Base-by-base conservation (phyloP, 2,888 invertebrate species). In the Antitype chi region DNA sequence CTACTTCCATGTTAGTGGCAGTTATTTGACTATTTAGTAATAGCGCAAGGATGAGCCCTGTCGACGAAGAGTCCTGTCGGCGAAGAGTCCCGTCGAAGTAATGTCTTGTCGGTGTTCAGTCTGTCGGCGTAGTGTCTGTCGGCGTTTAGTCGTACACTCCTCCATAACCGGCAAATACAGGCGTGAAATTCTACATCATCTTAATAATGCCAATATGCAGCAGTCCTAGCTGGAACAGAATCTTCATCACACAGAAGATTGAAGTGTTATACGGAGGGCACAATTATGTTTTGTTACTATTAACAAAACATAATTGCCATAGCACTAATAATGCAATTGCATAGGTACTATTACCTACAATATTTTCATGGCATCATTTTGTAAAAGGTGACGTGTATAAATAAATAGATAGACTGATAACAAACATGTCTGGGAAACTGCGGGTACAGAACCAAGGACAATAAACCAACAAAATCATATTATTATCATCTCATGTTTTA, bases 401-500 rank as follows among this genome's bases (percentile, higher is more conserved):
- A 47, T 9, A 72, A 55, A 47, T 55, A 25, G 6, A n/a, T 38
- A 28, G 4, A 52, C 32, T 53, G 64, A 72, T 66, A 73, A 71
- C 52, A 52, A 17, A 71, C 52, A 49, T 28, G 15, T 55, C 43
- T 55, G 32, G 32, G 25, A 77, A 76, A 47, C 32, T 60, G 20
- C 62, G 53, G 9, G 32, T 47, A 38, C 55, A n/a, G 15, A 53
- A 63, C 49, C 38, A 71, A 52, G 52, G 28, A 57, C 15, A 62
- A 13, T 57, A 78, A 43, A 78, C 28, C 20, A 78, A 70, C 70
- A 78, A 55, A 78, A 28, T 62, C 32, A 52, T 63, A 63, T 63
- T 1, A 63, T 57, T 63, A 63, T 63, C 2, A 63, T 57, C 52
- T 49, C 55, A 62, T 47, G 3, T 64, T 64, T 68, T 74, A 74